Evolutionary conservation across 2,113 vertebrate genomes (phyloP).

Genomic region (Mesocricetus auratus): DNA sequence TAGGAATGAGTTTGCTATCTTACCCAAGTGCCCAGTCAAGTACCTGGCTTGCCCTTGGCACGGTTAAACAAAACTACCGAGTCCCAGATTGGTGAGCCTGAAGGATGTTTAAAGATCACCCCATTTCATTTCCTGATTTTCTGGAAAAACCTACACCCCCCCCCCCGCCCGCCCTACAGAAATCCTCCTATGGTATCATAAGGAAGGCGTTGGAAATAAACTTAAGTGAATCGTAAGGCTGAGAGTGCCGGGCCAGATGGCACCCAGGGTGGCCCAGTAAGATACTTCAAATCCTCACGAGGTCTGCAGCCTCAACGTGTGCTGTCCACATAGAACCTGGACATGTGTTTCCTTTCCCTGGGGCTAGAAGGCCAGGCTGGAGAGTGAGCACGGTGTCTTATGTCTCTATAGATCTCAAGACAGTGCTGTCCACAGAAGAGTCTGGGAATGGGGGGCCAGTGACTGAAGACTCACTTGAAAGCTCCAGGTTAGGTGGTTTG

Average conservation of each 20-base stretch:
- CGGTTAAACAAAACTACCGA: slow-evolving; percentile 3
- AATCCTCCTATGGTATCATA: neutral
- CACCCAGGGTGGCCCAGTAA: neutral
- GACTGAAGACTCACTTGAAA: slow-evolving; percentile 28
- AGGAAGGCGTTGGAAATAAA: slow-evolving; percentile 38
- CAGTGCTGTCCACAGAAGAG: neutral
- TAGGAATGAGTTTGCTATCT: neutral
- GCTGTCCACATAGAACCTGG: neutral
- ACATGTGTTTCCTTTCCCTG: slow-evolving; percentile 23
- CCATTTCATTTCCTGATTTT: neutral
- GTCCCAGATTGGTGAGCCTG: neutral
- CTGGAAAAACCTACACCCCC: neutral
- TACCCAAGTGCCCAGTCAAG: neutral
- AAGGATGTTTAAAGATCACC: neutral
- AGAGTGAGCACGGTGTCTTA: neutral
- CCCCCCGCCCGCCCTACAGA: no score
- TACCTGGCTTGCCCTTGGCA: neutral
- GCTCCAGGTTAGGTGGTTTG: slow-evolving; percentile 54
- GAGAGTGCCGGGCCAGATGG: neutral
- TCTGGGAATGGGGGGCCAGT: slow-evolving; percentile 5
- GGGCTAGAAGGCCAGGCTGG: neutral
- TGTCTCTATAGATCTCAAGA: neutral
- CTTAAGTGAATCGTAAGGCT: neutral
- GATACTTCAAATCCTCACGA: neutral
- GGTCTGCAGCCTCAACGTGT: neutral